These are phyloP conservation scores for Zootoca vivipara DNA, from an alignment of 2,113 vertebrate genomes.

Conservation along the genomic window DNA sequence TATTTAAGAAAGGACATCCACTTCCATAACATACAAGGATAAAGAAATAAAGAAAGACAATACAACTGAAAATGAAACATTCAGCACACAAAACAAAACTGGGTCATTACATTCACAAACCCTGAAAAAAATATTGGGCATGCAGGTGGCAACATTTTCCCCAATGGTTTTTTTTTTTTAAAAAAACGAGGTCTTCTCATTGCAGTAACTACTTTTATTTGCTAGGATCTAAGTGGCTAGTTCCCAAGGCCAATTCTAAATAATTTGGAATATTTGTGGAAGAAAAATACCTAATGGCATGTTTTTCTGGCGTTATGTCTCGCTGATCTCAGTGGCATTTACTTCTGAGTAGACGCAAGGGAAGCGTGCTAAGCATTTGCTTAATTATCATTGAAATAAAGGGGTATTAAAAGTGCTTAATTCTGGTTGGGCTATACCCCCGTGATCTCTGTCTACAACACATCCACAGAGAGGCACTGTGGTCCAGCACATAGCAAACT, in stretches of 20 bases:
- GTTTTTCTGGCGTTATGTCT: background rate
- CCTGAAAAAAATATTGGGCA: no score
- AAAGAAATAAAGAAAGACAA: no score
- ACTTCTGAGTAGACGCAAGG: background rate
- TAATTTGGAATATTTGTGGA: background rate
- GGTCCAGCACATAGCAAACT: no score
- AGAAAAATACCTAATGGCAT: no score
- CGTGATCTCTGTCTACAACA: background rate
- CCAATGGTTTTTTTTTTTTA: no score
- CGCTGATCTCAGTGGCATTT: background rate
- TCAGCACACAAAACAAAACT: no score
- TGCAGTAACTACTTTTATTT: background rate
- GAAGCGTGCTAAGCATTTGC: background rate
- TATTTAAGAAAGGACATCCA: no score
- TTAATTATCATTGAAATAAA: background rate
- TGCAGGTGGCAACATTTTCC: no score
- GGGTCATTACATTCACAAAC: no score
- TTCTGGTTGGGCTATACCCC: background rate
- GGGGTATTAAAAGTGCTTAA: background rate
- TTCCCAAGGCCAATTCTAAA: no score
- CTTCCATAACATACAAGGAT: no score
- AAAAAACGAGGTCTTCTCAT: background rate
- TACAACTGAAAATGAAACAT: no score
- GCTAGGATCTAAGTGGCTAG: background rate
- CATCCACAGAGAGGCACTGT: background rate